A percentile compares a stretch with the other conserved stretches of the same genome.
phyloP scores from a whole-genome alignment of 2,113 vertebrate genomes.

The Rhinogobius similis region DNA sequence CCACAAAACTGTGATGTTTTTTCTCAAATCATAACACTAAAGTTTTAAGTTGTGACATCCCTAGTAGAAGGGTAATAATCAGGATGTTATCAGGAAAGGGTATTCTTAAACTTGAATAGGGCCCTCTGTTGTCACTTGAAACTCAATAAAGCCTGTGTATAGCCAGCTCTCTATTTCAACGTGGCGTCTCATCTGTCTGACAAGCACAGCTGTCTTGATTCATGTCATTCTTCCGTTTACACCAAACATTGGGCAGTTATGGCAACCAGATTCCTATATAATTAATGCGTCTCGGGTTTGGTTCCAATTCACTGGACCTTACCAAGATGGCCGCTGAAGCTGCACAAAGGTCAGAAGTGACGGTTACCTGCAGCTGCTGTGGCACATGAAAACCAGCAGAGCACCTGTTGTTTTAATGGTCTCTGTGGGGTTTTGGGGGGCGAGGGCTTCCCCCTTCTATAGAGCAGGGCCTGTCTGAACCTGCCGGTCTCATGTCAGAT shows the following conservation, averaged over 20 bases:
- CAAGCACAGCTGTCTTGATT: constrained; percentile 48
- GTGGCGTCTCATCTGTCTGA: constrained; percentile 48
- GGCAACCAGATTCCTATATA: constrained; percentile 10
- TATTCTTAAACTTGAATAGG: constrained; percentile 34
- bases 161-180: constrained; percentile 34
- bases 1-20: too few relatives aligned
- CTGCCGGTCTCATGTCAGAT: constrained; percentile 46
- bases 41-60: too few relatives aligned
- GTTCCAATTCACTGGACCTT: constrained; percentile 11
- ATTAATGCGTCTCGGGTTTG: constrained; percentile 27
- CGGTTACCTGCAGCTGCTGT: constrained; percentile 53
- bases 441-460: constrained; percentile 22
- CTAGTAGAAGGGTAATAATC: constrained; percentile 6
- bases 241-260: constrained; percentile 24
- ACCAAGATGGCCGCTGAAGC: constrained; percentile 5
- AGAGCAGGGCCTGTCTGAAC: constrained; percentile 37
- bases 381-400: constrained; percentile 20
- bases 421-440: constrained; percentile 27
- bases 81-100: constrained; percentile 13
- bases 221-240: constrained; percentile 23
- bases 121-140: constrained; percentile 40
- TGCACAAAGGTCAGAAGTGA: constrained; percentile 14
- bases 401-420: constrained; percentile 64
- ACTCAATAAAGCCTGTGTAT: constrained; percentile 32
- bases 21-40: too few relatives aligned